These are phyloP conservation scores for Epicampocera succincta DNA, from an alignment of 2,888 invertebrate genomes.

Conservation along the genomic window DNA sequence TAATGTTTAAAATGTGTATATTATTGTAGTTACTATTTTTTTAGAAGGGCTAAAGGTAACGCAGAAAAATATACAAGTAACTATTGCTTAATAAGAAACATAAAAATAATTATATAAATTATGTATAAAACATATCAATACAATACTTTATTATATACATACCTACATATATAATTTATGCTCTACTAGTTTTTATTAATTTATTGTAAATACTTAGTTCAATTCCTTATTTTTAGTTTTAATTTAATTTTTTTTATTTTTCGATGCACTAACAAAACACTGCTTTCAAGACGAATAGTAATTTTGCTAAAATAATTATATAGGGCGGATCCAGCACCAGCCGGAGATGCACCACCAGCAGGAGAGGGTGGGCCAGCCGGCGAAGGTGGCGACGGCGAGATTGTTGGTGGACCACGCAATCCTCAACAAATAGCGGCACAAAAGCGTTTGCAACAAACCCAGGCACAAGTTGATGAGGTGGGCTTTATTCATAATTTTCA, in stretches of 20 bases:
- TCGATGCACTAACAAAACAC: conserved; percentile 28
- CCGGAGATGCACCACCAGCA: conserved; percentile 82
- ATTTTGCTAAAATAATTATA: conserved; percentile 3
- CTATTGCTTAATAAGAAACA: conserved; percentile 20
- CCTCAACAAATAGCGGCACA: conserved; percentile 92
- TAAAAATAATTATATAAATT: conserved; percentile 18
- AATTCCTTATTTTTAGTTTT: conserved; percentile 21
- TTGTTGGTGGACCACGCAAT: conserved; percentile 92
- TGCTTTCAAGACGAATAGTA: not conserved
- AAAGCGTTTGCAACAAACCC: conserved; percentile 91
- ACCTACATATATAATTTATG: conserved; percentile 1
- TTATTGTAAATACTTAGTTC: conserved; percentile 33
- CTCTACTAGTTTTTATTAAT: conserved; percentile 13
- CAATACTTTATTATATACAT: conserved; percentile 5
- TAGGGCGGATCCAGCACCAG: conserved; percentile 81
- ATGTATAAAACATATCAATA: conserved; percentile 15
- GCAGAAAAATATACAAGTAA: conserved; percentile 19
- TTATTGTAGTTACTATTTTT: conserved; percentile 22
- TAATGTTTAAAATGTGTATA: conserved; percentile 1
- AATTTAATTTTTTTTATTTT: conserved; percentile 26
- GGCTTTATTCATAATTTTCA: conserved; percentile 35
- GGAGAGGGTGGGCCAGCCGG: conserved; percentile 85
- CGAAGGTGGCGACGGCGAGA: conserved; percentile 87
- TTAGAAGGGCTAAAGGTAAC: conserved; percentile 57
- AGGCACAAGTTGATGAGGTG: conserved; percentile 92